Base-by-base conservation (phyloP, 2,888 invertebrate genomes). In the Clostera curtula region DNA sequence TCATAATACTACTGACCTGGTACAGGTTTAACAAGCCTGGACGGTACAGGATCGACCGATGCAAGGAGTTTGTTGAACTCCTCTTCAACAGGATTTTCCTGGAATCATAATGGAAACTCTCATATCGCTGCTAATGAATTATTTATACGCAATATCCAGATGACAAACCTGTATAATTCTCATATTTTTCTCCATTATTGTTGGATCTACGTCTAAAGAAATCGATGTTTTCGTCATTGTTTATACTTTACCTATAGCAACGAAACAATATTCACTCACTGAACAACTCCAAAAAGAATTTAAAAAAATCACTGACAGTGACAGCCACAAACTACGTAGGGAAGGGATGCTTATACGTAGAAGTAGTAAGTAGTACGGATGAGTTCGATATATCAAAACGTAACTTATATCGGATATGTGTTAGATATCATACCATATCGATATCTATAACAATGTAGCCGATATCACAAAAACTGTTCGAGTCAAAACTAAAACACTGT, bases 1-100 rank as follows among this genome's bases (percentile, higher is more conserved):
- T n/a, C n/a, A n/a, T n/a, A n/a, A 16, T 5, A 5, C 16, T 13
- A 48, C 48, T 74, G 82, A 90, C 92, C 92, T 65, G 91, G 89
- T 35, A 61, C 79, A 18, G 92, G 92, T 61, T 88, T 89, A 2
- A 91, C 86, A 31, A 89, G 69, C 58, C 88, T 88, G 2, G 85
- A 87, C 12, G 89, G 89, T 21, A 83, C 60, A 13, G 76, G 58
- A 32, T 83, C 76, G 2, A 76, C 65, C 9, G 70, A 64, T 21
- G 79, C 65, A 24, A 90, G 76, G 18, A 88, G 66, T 49, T 87
- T 86, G 34, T 86, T 85, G 7, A 90, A 63, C 38, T 89, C 88
- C 25, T 89, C 85, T 51, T 89, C 88, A 10, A 86, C 65, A 3
- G 86, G 76, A 49, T 54, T 76, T 27, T 87, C 86, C 86, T 88